Base-by-base conservation (phyloP, 2,113 vertebrate species). In the Chaenogobius annularis region DNA sequence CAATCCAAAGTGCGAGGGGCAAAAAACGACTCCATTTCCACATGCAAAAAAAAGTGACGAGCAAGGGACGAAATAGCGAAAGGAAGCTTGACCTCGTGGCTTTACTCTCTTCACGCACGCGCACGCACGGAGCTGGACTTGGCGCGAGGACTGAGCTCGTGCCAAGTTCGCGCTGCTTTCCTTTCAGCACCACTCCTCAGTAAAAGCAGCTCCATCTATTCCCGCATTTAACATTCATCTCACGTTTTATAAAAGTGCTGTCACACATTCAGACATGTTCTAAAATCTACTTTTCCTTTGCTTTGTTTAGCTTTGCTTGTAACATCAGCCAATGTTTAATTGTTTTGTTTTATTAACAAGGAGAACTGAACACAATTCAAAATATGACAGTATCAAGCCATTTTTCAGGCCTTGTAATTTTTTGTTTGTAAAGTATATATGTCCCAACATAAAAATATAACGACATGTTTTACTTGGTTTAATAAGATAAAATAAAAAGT, bases 151-250 rank as follows among this genome's bases (percentile, higher is more conserved):
- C 52, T 67, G 10, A 37, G 37, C 37, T 56, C 52, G 11, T 87
- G 89, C 91, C 89, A 91, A 90, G 80, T 75, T 74, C 69, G 59
- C 78, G 74, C 84, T 77, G 85, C 89, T 92, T 73, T 91, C 84
- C 88, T 80, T 91, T 92, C 88, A 93, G 90, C 87, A 91, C 86
- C 83, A 80, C 70, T 52, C 64, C 72, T 77, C 78, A 63, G 61
- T 72, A 64, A 66, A 44, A 46, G 40, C 64, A 46, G 64, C 64
- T 47, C 15, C 20, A 47, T 66, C 64, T 47, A 14, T 40, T 73
- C 70, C 62, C 70, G 55, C 58, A 75, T 66, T 66, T 46, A 46
- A 43, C 61, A 63, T 63, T 63, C 61, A 43, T 63, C 61, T 63
- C 17, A 35, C 31, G 0, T 56, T 19, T 37, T 10, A 69, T 71